Percentiles rank a stretch among this genome's conserved stretches.
phyloP scores from a whole-genome alignment of 1,140 invertebrate species.

The Hetaerina americana region DNA sequence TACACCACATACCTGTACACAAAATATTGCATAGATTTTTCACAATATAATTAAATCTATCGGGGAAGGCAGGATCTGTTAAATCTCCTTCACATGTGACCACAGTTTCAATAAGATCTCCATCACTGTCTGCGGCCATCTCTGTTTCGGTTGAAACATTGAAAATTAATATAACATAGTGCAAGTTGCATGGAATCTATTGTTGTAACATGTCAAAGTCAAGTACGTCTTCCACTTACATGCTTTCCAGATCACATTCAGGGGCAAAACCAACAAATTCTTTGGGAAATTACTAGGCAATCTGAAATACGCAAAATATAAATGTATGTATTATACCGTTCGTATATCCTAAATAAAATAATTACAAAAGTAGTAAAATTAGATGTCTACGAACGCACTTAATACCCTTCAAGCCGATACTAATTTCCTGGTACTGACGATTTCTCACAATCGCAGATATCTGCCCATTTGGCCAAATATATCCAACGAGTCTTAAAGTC shows the following conservation, averaged over 20 bases:
- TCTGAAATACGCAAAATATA: neutral
- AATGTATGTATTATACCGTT: neutral
- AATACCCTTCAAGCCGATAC: too few relatives aligned
- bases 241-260: constrained; percentile 9
- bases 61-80: constrained; percentile 56
- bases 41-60: constrained; percentile 50
- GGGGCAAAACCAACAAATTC: neutral
- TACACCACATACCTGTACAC: constrained; percentile 45
- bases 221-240: neutral
- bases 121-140: constrained; percentile 65
- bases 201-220: too few relatives aligned
- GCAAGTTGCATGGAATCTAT: neutral
- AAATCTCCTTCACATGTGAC: constrained; percentile 70
- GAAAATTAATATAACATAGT: neutral
- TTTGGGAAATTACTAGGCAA: constrained; percentile 1
- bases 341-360: neutral
- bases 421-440: too few relatives aligned
- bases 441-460: too few relatives aligned
- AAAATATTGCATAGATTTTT: constrained; percentile 52
- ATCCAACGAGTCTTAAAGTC: too few relatives aligned
- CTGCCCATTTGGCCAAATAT: too few relatives aligned
- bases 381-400: too few relatives aligned
- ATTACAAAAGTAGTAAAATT: too few relatives aligned
- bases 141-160: constrained; percentile 20
- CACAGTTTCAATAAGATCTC: constrained; percentile 56